Base-by-base conservation (phyloP, 1,140 invertebrate species). In the Drosophila quadrilineata region DNA sequence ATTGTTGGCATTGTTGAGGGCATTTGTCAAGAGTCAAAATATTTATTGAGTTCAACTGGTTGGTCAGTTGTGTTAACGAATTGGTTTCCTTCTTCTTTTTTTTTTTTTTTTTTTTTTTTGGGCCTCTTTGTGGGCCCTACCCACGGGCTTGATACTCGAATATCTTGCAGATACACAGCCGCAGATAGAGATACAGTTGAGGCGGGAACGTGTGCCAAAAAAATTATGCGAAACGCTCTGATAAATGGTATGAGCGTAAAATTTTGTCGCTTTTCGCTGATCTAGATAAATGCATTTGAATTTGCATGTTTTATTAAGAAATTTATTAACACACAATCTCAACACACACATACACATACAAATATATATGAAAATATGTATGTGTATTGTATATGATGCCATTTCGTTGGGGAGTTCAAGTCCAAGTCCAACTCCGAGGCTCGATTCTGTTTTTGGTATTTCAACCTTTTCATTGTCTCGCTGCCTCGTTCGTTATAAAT, bases 221-320 rank as follows among this genome's bases (percentile, higher is more conserved):
- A 70, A 63, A 69, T 62, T 68, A 69, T 69, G 64, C 38, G 50
- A 54, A 40, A 36, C 63, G 53, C 52, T 71, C 79, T 86, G 79
- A 85, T 79, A 85, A 85, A 85, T 85, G 79, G 80, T 68, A 79
- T 45, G 56, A 75, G 71, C 80, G 75, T 68, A 68, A 85, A 79
- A 86, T 85, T 85, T 85, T 85, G 79, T 85, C 80, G 79, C 79
- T 85, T 84, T 79, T 67, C 62, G 79, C 71, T 85, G 79, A 85
- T 85, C 79, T 85, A 85, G 79, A 85, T 85, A 85, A 85, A 85
- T 85, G 79, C 75, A 85, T 85, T 85, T 85, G 80, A 85, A 86
- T 85, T 86, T 85, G 79, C 75, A 75, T 85, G 67, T 85, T 85
- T 85, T 85, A 85, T 85, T 85, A 85, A 85, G 79, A 85, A 85